Evolutionary conservation across 2,888 invertebrate genomes (phyloP).

Genomic region (Drosophila lutescens): DNA sequence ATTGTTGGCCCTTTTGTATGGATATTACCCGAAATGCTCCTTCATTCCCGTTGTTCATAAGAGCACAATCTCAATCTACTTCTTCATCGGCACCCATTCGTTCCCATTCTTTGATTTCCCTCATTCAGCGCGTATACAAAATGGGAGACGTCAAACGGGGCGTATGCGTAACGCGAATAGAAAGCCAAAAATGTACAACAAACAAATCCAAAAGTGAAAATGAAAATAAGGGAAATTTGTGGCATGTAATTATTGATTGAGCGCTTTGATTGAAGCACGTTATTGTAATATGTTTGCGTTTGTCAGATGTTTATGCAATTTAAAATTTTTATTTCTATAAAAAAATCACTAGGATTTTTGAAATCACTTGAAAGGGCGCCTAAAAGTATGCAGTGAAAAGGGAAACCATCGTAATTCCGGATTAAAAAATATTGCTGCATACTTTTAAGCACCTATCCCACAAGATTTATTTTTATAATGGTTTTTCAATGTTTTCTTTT

Average conservation of each 20-base stretch:
- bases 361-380: not conserved
- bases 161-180: constrained; percentile 52
- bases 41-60: constrained; percentile 9
- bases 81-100: not conserved
- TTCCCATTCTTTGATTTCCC: constrained; percentile 2
- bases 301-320: too few relatives aligned
- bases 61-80: constrained; percentile 30
- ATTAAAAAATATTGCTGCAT: too few relatives aligned
- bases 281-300: not conserved
- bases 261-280: constrained; percentile 32
- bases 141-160: constrained; percentile 31
- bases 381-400: not conserved
- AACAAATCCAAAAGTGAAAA: not conserved
- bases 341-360: too few relatives aligned
- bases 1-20: constrained; percentile 27
- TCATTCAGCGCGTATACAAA: constrained; percentile 10
- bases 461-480: too few relatives aligned
- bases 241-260: constrained; percentile 34
- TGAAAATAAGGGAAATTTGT: not conserved
- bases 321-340: too few relatives aligned
- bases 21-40: constrained; percentile 25
- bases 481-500: too few relatives aligned
- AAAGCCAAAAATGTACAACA: constrained; percentile 2
- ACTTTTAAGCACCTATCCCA: too few relatives aligned
- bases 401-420: too few relatives aligned